phyloP scores from a whole-genome alignment of 1,140 invertebrate species.

The Cyrtorhinus lividipennis region DNA sequence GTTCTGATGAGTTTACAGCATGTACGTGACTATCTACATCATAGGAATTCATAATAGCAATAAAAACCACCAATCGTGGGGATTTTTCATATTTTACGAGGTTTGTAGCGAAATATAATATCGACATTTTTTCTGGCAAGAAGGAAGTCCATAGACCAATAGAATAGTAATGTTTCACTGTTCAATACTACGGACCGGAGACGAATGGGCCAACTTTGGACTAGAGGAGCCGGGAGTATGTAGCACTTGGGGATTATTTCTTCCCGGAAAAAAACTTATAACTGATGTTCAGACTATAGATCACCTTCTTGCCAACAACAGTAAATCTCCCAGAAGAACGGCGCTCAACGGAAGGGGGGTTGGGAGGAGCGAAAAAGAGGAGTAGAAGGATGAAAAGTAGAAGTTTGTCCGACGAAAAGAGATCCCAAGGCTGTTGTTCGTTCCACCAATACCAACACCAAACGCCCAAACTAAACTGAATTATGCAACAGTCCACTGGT shows the following conservation, averaged over 20 bases:
- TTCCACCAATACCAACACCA: background rate
- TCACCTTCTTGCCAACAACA: constrained; percentile 4
- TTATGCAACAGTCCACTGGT: constrained; percentile 4
- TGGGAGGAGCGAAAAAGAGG: background rate
- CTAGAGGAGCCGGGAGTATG: background rate
- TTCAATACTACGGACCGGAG: too few relatives aligned
- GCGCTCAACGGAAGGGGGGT: background rate
- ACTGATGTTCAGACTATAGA: background rate
- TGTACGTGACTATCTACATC: too few relatives aligned
- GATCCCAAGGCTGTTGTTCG: background rate
- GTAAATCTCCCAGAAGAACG: background rate
- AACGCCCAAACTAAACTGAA: constrained; percentile 2
- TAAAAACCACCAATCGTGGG: too few relatives aligned
- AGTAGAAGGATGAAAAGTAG: background rate
- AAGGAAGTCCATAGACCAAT: too few relatives aligned
- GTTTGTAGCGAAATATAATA: too few relatives aligned
- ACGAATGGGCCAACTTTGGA: too few relatives aligned
- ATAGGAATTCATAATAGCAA: too few relatives aligned
- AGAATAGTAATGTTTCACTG: too few relatives aligned
- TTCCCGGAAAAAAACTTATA: background rate
- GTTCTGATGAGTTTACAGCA: too few relatives aligned
- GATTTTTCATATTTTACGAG: too few relatives aligned
- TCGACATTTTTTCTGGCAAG: too few relatives aligned
- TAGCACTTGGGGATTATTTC: background rate
- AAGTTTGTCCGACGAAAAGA: background rate